Percentiles rank a stretch among this genome's conserved stretches.
These are phyloP conservation scores for Ictalurus punctatus DNA, from an alignment of 2,113 vertebrate genomes.

Conservation along the genomic window DNA sequence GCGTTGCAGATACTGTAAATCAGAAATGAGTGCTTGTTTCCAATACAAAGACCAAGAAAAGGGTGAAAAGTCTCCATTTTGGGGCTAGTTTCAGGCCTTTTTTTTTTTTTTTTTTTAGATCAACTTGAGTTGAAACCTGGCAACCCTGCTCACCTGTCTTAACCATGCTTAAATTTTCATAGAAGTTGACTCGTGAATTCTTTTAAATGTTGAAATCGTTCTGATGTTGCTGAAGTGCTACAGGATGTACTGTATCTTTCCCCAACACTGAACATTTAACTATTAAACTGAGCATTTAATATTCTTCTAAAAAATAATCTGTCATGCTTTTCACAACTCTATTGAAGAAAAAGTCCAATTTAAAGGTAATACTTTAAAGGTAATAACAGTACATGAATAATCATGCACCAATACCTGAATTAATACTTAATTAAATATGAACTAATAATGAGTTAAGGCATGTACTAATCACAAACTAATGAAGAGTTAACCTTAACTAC, in stretches of 20 bases:
- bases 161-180: background rate
- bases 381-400: too few species aligned
- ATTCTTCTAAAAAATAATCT: background rate
- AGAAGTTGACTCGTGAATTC: background rate
- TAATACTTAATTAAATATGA: too few species aligned
- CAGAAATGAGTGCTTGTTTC: background rate
- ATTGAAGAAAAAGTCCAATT: background rate
- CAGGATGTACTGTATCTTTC: background rate
- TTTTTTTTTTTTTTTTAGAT: background rate
- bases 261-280: background rate
- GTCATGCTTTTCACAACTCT: background rate
- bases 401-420: too few species aligned
- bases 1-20: background rate
- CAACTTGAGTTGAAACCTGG: background rate
- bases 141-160: background rate
- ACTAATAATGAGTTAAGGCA: too few species aligned
- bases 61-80: background rate
- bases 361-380: background rate
- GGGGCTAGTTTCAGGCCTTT: background rate
- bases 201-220: background rate
- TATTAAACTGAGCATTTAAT: background rate
- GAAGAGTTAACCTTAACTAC: too few species aligned
- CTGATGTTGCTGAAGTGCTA: background rate
- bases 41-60: background rate
- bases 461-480: too few species aligned